Percentiles rank a stretch among this genome's conserved stretches.
Evolutionary conservation across 2,113 vertebrate genomes (phyloP).

Genomic region (Eira barbara): DNA sequence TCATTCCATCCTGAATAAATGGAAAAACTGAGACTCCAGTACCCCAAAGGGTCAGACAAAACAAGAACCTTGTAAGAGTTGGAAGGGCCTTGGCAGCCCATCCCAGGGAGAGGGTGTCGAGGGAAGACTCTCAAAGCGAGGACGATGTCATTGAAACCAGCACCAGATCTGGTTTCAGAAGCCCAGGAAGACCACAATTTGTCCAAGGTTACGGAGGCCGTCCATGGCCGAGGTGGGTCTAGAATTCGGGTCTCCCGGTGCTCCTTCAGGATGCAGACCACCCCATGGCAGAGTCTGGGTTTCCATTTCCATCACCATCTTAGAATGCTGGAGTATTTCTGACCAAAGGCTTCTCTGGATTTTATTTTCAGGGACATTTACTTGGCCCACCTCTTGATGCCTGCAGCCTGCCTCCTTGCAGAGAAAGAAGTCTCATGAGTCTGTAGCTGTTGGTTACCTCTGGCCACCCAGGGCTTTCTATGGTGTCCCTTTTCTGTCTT

Average conservation of each 20-base stretch:
- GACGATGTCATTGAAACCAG: too few species aligned
- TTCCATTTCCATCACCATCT: background rate
- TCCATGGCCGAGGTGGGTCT: background rate
- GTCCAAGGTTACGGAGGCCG: background rate
- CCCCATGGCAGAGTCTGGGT: fast-evolving
- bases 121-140: too few species aligned
- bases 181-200: background rate
- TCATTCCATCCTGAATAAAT: background rate
- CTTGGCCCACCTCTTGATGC: fast-evolving
- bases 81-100: background rate
- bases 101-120: too few species aligned
- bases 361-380: background rate
- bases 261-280: background rate
- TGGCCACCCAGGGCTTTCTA: background rate
- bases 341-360: background rate
- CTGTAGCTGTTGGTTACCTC: background rate
- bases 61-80: background rate
- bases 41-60: background rate
- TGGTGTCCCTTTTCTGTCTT: background rate
- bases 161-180: background rate
- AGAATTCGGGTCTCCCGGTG: background rate
- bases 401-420: background rate
- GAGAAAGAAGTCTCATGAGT: background rate
- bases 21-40: background rate
- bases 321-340: background rate